These are phyloP conservation scores for Larimichthys crocea DNA, from an alignment of 2,113 vertebrate species.

Conservation along the genomic window DNA sequence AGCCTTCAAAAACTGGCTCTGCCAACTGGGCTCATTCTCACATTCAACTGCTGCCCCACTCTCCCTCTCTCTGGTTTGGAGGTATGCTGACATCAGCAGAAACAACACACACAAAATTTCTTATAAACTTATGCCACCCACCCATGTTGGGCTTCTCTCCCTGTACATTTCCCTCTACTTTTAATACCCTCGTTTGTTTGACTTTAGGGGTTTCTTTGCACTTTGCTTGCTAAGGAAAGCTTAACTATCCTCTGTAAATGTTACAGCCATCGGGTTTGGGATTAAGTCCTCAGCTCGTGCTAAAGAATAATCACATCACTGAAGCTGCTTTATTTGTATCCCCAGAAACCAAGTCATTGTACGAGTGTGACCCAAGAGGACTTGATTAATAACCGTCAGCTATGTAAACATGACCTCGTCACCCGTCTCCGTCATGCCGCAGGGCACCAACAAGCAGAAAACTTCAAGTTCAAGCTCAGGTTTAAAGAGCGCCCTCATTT, in stretches of 20 bases:
- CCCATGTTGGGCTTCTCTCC: slow-evolving; percentile 45
- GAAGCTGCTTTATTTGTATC: slow-evolving; percentile 41
- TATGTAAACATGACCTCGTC: slow-evolving; percentile 52
- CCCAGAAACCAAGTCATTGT: slow-evolving; percentile 31
- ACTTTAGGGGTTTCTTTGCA: slow-evolving; percentile 63
- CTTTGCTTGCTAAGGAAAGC: slow-evolving; percentile 47
- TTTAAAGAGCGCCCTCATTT: slow-evolving; percentile 35
- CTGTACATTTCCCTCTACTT: slow-evolving; percentile 39
- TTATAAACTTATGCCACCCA: slow-evolving; percentile 55
- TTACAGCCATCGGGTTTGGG: slow-evolving; percentile 29
- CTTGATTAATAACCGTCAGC: slow-evolving; percentile 73
- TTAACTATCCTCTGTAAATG: slow-evolving; percentile 50
- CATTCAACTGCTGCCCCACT: slow-evolving; percentile 41
- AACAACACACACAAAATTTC: slow-evolving; percentile 65
- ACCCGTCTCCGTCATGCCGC: slow-evolving; percentile 38
- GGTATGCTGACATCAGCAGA: slow-evolving; percentile 78
- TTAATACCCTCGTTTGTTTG: slow-evolving; percentile 46
- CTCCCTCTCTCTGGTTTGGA: slow-evolving; percentile 47
- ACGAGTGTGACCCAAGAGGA: slow-evolving; percentile 1
- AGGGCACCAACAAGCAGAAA: neutral
- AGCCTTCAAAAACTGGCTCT: slow-evolving; percentile 44
- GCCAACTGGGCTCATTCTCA: slow-evolving; percentile 63
- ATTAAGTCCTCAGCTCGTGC: slow-evolving; percentile 29
- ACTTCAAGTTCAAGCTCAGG: slow-evolving; percentile 63
- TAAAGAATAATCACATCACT: slow-evolving; percentile 28